Evolutionary conservation across 2,888 invertebrate genomes (phyloP), one percentile per base, ranked within the genome.

Genomic region (Bembecia ichneumoniformis): DNA sequence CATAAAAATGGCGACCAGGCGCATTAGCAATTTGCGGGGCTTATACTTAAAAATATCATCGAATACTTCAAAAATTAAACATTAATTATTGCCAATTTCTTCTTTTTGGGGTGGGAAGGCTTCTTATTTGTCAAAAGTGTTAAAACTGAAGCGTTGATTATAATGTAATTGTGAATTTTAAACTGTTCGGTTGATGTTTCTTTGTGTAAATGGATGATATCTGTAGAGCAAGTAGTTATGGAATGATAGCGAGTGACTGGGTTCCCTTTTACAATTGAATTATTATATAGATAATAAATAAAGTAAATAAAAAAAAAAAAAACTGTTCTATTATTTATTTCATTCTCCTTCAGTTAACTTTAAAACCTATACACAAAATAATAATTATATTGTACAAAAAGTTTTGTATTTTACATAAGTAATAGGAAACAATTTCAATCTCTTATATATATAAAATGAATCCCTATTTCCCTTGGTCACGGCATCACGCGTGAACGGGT

Each of bases 141-240:
- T 40, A n/a, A 40, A 40, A 40, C 40, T 71, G 79, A 83, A 74
- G 80, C 82, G 81, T 82, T 83, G 84, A 83, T 79, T 82, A 84
- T 84, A 82, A 84, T 87, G 87, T 87, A 87, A 78, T 84, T 87
- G 87, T 87, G 86, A 83, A 83, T 86, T 83, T 74, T 73, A 74
- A 78, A 79, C 77, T 78, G 79, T 84, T 84, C 74, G 82, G 82
- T 84, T 83, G 77, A 81, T 74, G 77, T 83, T 86, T 80, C 77
- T 82, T 83, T 84, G 84, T 83, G 83, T 83, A 86, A 80, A 87
- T 86, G 86, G 77, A 71, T 74, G 80, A 82, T 76, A 80, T 79
- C 74, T 76, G 80, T 83, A 82, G 84, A 70, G 60, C 81, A 82
- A 83, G 83, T 76, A 74, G 76, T 79, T n/a, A 80, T 78, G 77